Percentiles rank a stretch among this genome's conserved stretches.
phyloP scores from a whole-genome alignment of 2,113 vertebrate genomes.

The Forbesichthys papilliferus region DNA sequence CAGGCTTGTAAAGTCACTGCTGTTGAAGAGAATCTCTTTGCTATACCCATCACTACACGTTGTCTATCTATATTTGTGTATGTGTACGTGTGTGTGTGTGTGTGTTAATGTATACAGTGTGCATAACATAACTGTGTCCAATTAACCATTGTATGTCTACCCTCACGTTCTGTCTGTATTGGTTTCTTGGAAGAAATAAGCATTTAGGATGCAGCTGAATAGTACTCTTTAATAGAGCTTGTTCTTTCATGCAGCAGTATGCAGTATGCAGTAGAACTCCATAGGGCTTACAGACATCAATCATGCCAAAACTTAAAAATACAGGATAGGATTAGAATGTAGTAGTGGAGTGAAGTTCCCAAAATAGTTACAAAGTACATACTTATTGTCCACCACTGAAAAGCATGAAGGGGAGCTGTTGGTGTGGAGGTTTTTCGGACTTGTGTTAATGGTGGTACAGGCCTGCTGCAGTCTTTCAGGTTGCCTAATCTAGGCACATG shows the following conservation, averaged over 20 bases:
- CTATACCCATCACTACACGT: conserved; percentile 15
- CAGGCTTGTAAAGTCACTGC: conserved; percentile 63
- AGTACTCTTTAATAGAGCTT: too few species aligned
- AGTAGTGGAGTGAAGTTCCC: too few species aligned
- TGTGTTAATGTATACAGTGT: too few species aligned
- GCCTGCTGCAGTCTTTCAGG: conserved; percentile 60
- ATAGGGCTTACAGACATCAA: too few species aligned
- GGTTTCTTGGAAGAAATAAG: background rate
- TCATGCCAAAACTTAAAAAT: too few species aligned
- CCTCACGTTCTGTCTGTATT: background rate
- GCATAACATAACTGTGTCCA: background rate
- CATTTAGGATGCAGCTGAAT: background rate
- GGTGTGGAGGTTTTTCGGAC: too few species aligned
- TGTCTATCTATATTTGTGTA: background rate
- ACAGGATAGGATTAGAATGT: too few species aligned
- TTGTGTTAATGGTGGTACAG: background rate
- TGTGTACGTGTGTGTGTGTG: too few species aligned
- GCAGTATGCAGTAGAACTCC: background rate
- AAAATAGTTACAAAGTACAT: background rate
- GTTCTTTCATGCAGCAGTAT: background rate
- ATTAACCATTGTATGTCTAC: too few species aligned
- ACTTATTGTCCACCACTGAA: background rate
- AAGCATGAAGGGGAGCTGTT: background rate
- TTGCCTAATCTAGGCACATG: conserved; percentile 16
- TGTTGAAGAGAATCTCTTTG: conserved; percentile 37